Conservation (phyloP, 2,797 vertebrate species). For the Silurus aristotelis region DNA sequence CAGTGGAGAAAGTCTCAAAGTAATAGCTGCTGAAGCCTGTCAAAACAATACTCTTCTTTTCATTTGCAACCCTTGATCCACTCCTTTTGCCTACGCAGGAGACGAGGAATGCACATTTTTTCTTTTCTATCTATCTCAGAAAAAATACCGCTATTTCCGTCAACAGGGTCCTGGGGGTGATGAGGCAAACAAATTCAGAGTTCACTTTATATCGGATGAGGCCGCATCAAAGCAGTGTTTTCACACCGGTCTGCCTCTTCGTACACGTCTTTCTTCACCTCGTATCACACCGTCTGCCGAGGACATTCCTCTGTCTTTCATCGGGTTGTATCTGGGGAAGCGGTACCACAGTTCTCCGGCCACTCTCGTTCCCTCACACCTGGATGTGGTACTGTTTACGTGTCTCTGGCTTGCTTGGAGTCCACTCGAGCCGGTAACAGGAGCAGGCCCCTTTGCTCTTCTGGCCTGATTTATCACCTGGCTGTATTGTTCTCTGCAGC, state of each 20-base stretch:
- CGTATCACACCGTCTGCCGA: constrained; percentile 13
- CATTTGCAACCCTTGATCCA: constrained; percentile 65
- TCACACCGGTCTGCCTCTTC: constrained; percentile 15
- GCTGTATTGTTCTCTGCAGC: constrained; percentile 61
- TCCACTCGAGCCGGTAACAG: constrained; percentile 43
- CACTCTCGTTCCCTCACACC: constrained; percentile 29
- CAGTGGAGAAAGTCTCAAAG: constrained; percentile 52
- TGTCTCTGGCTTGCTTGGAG: constrained; percentile 42
- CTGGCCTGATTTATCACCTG: constrained; percentile 60
- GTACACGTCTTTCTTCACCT: constrained; percentile 29
- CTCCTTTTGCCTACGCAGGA: constrained; percentile 50
- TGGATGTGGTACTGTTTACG: constrained; percentile 24
- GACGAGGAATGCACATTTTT: constrained; percentile 58
- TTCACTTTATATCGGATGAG: constrained; percentile 36
- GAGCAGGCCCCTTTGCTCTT: constrained; percentile 40
- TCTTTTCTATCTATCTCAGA: constrained; percentile 48
- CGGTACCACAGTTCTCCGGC: constrained; percentile 20
- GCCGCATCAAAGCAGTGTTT: constrained; percentile 42
- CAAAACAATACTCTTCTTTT: constrained; percentile 68
- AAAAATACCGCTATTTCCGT: constrained; percentile 40
- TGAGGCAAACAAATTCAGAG: constrained; percentile 24
- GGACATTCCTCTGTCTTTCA: constrained; percentile 28
- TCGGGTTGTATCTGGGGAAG: constrained; percentile 44
- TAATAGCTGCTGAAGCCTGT: constrained; percentile 63
- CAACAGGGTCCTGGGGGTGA: constrained; percentile 48